Base-by-base conservation (phyloP, 2,797 vertebrate species). In the Odontamblyopus rebecca region DNA sequence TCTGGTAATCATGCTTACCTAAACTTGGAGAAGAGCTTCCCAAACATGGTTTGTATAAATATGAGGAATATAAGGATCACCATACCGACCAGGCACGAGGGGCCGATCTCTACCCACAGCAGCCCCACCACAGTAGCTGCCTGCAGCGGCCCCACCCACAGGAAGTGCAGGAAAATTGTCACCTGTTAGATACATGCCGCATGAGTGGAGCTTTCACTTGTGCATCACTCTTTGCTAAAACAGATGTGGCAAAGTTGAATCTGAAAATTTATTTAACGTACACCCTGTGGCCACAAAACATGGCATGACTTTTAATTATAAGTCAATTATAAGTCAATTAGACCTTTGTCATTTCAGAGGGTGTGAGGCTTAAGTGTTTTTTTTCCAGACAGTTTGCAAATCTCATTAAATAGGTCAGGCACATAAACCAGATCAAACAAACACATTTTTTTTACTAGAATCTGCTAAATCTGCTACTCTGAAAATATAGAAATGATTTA, bases 101-200 rank as follows among this genome's bases (percentile, higher is more conserved):
- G 93, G 5, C 97, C 97, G 6, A 99, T 97, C 82, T 98, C 95
- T 60, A 84, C 70, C 97, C 97, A 99, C 63, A 98, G 94, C 53
- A 99, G 93, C 0, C 82, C 93, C 6, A 95, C 93, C 8, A 98
- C 95, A 0, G 82, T 94, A 0, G 94, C 81, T 0, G 96, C 97
- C 82, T 98, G 96, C 62, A 98, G 86, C 1, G 97, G 97, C 60
- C 93, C 97, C 71, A 95, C 94, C 97, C 97, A 99, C 71, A 99
- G 83, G 79, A 92, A 98, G 88, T 99, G 97, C 81, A 98, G 88
- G 83, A 98, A 98, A 81, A 98, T 93, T 0, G 97, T 98, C 29
- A 97, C 93, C 97, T 98, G 82, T 30, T 41, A 5, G 44, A 66
- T 44, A 66, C 23, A 75, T 2, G 9, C 2, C 9, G 0, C 1